Evolutionary conservation across 2,113 vertebrate genomes (phyloP).

Genomic region (Lagenorhynchus albirostris): DNA sequence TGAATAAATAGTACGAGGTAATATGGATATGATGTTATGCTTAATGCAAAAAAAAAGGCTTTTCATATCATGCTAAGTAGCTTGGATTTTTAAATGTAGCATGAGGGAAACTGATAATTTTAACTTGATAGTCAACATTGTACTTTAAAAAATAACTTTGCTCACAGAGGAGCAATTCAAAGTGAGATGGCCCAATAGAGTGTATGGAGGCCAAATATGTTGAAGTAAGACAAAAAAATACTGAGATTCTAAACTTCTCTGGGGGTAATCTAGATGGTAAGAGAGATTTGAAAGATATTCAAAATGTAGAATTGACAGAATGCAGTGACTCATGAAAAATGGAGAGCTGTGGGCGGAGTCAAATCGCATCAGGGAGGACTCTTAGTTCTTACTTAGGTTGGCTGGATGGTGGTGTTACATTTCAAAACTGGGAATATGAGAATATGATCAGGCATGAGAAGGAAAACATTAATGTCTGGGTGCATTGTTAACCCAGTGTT

Average conservation of each 20-base stretch:
- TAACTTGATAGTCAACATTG: background rate
- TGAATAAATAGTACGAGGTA: background rate
- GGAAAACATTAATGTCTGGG: background rate
- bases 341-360: rapidly evolving
- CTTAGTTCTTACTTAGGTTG: background rate
- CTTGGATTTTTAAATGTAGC: background rate
- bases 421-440: background rate
- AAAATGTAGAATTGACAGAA: background rate
- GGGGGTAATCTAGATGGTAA: background rate
- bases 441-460: background rate
- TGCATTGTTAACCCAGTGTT: background rate
- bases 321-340: background rate
- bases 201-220: background rate
- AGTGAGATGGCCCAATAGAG: background rate
- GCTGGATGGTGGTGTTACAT: background rate
- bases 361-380: background rate
- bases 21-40: background rate
- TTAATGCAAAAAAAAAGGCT: background rate
- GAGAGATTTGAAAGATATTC: background rate
- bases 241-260: background rate
- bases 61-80: background rate
- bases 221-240: background rate
- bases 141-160: background rate
- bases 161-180: background rate
- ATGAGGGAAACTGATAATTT: background rate